phyloP scores from a whole-genome alignment of 2,888 invertebrate genomes.

The Pterostichus niger region DNA sequence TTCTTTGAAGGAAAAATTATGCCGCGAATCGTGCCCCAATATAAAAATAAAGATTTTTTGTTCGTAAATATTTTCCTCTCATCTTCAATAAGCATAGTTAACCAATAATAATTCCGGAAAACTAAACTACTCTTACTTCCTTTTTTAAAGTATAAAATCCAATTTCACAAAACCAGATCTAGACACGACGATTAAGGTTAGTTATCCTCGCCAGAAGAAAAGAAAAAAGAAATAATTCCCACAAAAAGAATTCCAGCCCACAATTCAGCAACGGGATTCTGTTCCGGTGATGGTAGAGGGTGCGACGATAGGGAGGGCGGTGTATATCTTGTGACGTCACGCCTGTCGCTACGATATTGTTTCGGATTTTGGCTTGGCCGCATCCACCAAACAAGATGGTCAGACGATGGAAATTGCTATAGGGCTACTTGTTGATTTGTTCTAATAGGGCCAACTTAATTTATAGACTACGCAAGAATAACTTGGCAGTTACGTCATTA shows the following conservation, averaged over 20 bases:
- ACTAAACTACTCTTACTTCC: not conserved
- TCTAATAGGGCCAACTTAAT: slow-evolving; percentile 2
- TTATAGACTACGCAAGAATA: not conserved
- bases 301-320: not conserved
- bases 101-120: not conserved
- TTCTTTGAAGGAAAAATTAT: too few species aligned
- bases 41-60: not conserved
- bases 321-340: slow-evolving; percentile 32
- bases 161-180: slow-evolving; percentile 18
- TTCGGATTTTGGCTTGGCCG: slow-evolving; percentile 15
- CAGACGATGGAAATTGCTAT: slow-evolving; percentile 1
- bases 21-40: too few species aligned
- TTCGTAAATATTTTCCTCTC: not conserved
- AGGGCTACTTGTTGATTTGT: slow-evolving; percentile 60
- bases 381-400: not conserved
- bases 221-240: slow-evolving; percentile 31
- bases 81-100: not conserved
- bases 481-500: too few species aligned
- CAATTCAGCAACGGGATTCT: slow-evolving; percentile 31
- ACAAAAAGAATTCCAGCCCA: slow-evolving; percentile 46
- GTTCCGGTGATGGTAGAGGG: not conserved
- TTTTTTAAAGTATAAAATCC: slow-evolving; percentile 11
- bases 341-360: slow-evolving; percentile 42
- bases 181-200: slow-evolving; percentile 50
- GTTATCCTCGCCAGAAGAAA: slow-evolving; percentile 29